Evolutionary conservation across 2,113 vertebrate genomes (phyloP).

Genomic region (Gymnarchus niloticus): DNA sequence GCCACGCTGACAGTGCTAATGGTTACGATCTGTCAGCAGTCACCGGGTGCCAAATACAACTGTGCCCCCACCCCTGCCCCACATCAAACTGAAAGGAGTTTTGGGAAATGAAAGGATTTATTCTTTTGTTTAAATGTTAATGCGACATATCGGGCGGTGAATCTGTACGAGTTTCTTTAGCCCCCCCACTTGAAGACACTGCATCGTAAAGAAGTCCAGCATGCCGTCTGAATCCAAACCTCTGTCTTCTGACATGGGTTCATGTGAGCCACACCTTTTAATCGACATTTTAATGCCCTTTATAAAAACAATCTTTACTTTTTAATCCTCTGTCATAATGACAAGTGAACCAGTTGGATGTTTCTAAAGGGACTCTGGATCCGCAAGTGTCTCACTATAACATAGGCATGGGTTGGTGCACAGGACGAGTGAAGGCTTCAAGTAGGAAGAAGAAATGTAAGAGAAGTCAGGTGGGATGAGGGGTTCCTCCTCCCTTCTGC

Average conservation of each 20-base stretch:
- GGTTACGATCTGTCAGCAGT: slow-evolving; percentile 54
- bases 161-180: slow-evolving; percentile 31
- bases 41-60: slow-evolving; percentile 52
- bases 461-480: background rate
- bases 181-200: slow-evolving; percentile 24
- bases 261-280: too few species aligned
- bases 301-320: too few species aligned
- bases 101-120: slow-evolving; percentile 47
- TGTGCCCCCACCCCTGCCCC: slow-evolving; percentile 32
- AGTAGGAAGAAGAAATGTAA: background rate
- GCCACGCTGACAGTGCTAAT: slow-evolving; percentile 55
- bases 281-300: too few species aligned
- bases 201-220: too few species aligned
- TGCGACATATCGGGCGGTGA: slow-evolving; percentile 28
- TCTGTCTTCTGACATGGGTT: too few species aligned
- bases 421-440: background rate
- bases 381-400: background rate
- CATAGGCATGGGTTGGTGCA: background rate
- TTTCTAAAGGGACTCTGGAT: background rate
- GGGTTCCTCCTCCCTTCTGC: background rate
- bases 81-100: slow-evolving; percentile 48
- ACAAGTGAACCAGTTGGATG: too few species aligned
- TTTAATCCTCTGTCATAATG: too few species aligned
- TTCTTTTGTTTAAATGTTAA: slow-evolving; percentile 46
- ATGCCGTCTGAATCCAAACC: too few species aligned